A percentile compares a stretch with the other conserved stretches of the same genome.
phyloP scores from a whole-genome alignment of 2,888 invertebrate species.

The Lydus trimaculatus region DNA sequence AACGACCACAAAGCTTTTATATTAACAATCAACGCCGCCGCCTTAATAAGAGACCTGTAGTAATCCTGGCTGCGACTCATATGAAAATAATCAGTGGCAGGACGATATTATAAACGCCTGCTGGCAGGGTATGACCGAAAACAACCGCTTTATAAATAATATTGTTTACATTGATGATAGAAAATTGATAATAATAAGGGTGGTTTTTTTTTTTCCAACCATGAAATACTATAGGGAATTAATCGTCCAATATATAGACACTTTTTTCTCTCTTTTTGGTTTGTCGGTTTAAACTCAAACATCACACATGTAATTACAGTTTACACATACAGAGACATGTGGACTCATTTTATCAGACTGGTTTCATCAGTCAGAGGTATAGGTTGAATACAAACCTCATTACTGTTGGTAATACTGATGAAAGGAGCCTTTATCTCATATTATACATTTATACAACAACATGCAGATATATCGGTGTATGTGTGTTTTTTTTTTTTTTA shows the following conservation, averaged over 20 bases:
- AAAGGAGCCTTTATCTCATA: constrained; percentile 14
- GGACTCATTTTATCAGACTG: constrained; percentile 7
- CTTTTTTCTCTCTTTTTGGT: background rate
- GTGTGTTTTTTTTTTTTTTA: background rate
- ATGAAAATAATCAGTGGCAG: constrained; percentile 59
- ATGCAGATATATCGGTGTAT: background rate
- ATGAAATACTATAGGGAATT: background rate
- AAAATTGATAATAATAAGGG: background rate
- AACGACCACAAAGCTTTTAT: constrained; percentile 63
- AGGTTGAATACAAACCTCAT: constrained; percentile 16
- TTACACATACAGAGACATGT: background rate
- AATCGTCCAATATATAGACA: constrained; percentile 1
- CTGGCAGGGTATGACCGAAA: constrained; percentile 33
- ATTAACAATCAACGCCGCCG: constrained; percentile 55
- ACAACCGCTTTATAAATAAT: background rate
- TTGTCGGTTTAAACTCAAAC: constrained; percentile 7
- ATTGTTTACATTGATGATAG: background rate
- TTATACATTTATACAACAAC: background rate
- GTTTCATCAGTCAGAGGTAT: constrained; percentile 11
- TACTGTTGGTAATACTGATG: constrained; percentile 14
- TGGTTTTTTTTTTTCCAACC: background rate
- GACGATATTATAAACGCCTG: constrained; percentile 52
- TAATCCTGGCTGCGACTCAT: constrained; percentile 59
- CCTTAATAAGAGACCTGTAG: constrained; percentile 62
- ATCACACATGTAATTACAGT: constrained; percentile 16